Evolutionary conservation across 23 tunicate species (phyloP).

Genomic region (Halocynthia aurantium): DNA sequence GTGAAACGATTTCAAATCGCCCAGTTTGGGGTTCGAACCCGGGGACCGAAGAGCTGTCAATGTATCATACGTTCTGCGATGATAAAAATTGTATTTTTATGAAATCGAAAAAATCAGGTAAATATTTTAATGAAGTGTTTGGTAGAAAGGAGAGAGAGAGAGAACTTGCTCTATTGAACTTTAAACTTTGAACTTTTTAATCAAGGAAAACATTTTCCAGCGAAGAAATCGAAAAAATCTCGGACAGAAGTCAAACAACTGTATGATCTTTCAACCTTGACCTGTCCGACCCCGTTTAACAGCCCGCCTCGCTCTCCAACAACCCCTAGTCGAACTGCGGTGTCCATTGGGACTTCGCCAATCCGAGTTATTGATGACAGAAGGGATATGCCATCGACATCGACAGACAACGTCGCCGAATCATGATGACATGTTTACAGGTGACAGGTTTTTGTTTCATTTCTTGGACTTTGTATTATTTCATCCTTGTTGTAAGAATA

Average conservation of each 20-base stretch:
- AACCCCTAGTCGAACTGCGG: neutral
- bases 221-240: neutral
- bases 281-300: conserved; percentile 10
- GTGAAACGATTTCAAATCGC: neutral
- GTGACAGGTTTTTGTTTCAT: no score
- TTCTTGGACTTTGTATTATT: no score
- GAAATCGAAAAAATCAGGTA: neutral
- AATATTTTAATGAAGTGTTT: neutral
- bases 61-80: neutral
- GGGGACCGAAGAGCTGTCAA: neutral
- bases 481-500: no score
- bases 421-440: neutral
- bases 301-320: neutral
- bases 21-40: neutral
- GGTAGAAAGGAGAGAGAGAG: neutral
- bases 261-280: neutral
- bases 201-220: neutral
- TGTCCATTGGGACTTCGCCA: conserved; percentile 1
- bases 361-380: neutral
- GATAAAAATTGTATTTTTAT: neutral
- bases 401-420: neutral
- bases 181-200: no score
- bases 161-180: neutral
- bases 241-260: neutral
- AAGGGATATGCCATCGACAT: neutral